A percentile compares a stretch with the other conserved stretches of the same genome.
These are phyloP conservation scores for Clarias fuscus DNA, from an alignment of 2,797 vertebrate genomes.

Conservation along the genomic window DNA sequence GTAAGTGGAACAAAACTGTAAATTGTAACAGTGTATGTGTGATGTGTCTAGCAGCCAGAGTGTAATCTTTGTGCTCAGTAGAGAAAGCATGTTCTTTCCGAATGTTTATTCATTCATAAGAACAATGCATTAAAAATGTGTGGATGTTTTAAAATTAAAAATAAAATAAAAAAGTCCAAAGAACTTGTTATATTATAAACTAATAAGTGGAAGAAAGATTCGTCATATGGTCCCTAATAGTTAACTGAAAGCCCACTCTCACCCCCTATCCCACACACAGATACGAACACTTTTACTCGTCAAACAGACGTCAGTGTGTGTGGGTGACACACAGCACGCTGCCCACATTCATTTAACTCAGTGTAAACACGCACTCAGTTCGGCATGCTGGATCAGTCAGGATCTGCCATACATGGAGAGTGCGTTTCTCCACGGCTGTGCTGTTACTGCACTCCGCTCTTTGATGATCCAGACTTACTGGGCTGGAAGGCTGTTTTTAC, in stretches of 20 bases:
- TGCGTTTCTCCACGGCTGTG: conserved; percentile 21
- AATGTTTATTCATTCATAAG: background rate
- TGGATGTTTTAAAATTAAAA: background rate
- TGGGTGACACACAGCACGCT: conserved; percentile 64
- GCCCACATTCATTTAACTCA: conserved; percentile 68
- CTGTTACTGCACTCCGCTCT: conserved; percentile 26
- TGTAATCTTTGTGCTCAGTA: conserved; percentile 11
- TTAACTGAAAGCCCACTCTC: conserved; percentile 13
- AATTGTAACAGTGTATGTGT: conserved; percentile 62
- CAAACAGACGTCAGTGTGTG: conserved; percentile 67
- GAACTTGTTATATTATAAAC: background rate
- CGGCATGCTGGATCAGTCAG: conserved; percentile 64
- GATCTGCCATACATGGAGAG: conserved; percentile 73
- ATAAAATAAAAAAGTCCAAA: background rate
- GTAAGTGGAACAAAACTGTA: conserved; percentile 67
- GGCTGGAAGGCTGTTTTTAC: background rate
- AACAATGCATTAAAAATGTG: background rate
- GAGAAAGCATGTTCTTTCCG: background rate
- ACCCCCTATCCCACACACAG: background rate
- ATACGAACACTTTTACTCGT: conserved; percentile 24
- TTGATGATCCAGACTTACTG: conserved; percentile 10
- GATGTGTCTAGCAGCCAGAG: conserved; percentile 46
- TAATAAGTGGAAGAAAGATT: background rate
- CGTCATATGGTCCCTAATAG: conserved; percentile 10
- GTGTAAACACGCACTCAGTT: conserved; percentile 74